Evolutionary conservation across 2,888 invertebrate species (phyloP), one percentile per base, ranked within the genome.

Genomic region (Smittia aterrima): DNA sequence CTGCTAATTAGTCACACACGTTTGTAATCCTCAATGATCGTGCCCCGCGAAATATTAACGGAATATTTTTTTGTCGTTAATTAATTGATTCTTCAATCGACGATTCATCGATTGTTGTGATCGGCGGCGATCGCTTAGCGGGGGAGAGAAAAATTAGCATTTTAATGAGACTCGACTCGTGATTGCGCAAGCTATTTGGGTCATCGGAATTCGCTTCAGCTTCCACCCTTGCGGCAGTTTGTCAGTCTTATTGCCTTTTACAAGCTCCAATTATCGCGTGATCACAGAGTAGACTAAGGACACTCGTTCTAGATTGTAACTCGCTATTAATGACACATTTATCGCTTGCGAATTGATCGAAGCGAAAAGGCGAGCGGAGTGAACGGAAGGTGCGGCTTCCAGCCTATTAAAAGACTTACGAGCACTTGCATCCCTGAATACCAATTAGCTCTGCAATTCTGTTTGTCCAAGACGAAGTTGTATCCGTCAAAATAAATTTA

Each of bases 401-500:
- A 16, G 47, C 47, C 47, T 16, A 47, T 47, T 47, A 47, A 47
- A 47, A n/a, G 47, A 47, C 2, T 47, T n/a, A 47, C 11, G 16
- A 47, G 47, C 3, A 2, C 11, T 47, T n/a, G 16, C 47, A 47
- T 47, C 47, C 47, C 47, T 47, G 47, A 47, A 47, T 47, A 47
- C 47, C 47, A 47, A 47, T 47, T 47, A 47, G 11, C 16, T 13
- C 47, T 47, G 2, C 11, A n/a, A 47, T 47, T 13, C 11, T 11
- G 47, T 3, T 47, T 16, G 47, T 47, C 47, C 16, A 47, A 47
- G 47, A 47, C 47, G 32, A 32, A n/a, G n/a, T 32, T 32, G 32
- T n/a, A n/a, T n/a, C 32, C 32, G 32, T 47, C 47, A n/a, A 47
- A 47, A 24, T 68, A 41, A 68, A 40, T 41, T 68, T 68, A 68